Percentiles rank a stretch among this genome's conserved stretches.
Conservation (phyloP, 2,797 vertebrate species). For the Thripadectes ignobilis region DNA sequence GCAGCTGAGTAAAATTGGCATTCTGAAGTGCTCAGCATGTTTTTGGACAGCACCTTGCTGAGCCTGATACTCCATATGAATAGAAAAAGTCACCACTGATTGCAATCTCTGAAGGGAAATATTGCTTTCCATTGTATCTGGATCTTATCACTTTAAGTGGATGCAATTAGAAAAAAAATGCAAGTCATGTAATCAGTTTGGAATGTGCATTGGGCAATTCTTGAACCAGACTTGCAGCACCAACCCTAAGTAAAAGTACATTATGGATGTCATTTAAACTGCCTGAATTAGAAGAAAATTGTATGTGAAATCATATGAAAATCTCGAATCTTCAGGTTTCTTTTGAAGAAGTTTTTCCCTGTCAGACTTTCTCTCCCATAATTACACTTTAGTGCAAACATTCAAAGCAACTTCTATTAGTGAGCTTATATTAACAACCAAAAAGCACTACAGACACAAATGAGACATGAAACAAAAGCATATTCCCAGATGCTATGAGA, state of each 20-base stretch:
- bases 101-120: conserved; percentile 4
- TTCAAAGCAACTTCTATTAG: background rate
- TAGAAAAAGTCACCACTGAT: background rate
- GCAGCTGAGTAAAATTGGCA: background rate
- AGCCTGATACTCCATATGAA: background rate
- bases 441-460: background rate
- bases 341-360: background rate
- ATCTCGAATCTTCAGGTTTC: background rate
- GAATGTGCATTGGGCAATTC: background rate
- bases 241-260: background rate
- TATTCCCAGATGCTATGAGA: background rate
- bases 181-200: conserved; percentile 3
- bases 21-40: background rate
- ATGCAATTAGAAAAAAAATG: conserved; percentile 14
- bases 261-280: background rate
- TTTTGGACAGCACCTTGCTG: conserved; percentile 1
- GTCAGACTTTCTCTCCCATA: background rate
- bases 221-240: background rate
- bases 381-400: background rate
- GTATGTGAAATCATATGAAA: background rate
- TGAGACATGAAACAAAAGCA: background rate
- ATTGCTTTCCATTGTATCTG: background rate
- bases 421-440: background rate
- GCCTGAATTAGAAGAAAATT: background rate
- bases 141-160: background rate